Percentiles rank a stretch among this genome's conserved stretches.
Evolutionary conservation across 1,140 invertebrate species (phyloP).

Genomic region (Anagrus nilaparvatae): DNA sequence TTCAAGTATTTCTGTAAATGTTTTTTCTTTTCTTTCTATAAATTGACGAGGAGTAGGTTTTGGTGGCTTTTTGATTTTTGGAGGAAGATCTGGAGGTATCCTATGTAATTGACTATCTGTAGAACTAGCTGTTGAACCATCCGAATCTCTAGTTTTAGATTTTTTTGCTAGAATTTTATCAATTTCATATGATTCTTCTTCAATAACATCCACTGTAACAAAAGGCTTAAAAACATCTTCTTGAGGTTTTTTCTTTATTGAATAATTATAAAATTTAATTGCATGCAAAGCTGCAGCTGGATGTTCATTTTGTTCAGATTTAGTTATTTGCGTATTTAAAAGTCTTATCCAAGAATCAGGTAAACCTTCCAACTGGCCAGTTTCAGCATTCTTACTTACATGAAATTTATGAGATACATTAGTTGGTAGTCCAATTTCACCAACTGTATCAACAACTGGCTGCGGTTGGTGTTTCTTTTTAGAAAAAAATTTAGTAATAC

Average conservation of each 20-base stretch:
- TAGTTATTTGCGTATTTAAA: constrained; percentile 77
- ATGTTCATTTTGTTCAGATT: constrained; percentile 82
- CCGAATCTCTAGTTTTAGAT: constrained; percentile 28
- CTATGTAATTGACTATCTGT: constrained; percentile 25
- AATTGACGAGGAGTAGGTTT: constrained; percentile 35
- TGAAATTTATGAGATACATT: constrained; percentile 73
- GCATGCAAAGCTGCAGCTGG: constrained; percentile 84
- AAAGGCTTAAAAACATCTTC: constrained; percentile 59
- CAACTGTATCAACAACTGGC: constrained; percentile 22
- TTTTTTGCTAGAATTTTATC: constrained; percentile 61
- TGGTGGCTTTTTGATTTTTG: constrained; percentile 31
- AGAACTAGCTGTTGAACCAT: constrained; percentile 26
- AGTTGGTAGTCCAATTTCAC: constrained; percentile 63
- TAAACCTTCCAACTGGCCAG: constrained; percentile 67
- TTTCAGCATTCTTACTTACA: constrained; percentile 65
- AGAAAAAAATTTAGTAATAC: constrained; percentile 35
- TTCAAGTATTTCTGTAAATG: constrained; percentile 42
- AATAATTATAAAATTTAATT: constrained; percentile 84
- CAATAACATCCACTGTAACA: constrained; percentile 64
- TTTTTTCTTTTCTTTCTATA: constrained; percentile 32
- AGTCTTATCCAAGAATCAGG: constrained; percentile 68
- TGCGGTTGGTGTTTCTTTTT: constrained; percentile 27
- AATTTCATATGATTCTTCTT: constrained; percentile 68
- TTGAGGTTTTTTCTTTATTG: constrained; percentile 65
- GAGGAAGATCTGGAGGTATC: constrained; percentile 26